phyloP scores from a whole-genome alignment of 1,140 invertebrate species.

The Calephelis nemesis region DNA sequence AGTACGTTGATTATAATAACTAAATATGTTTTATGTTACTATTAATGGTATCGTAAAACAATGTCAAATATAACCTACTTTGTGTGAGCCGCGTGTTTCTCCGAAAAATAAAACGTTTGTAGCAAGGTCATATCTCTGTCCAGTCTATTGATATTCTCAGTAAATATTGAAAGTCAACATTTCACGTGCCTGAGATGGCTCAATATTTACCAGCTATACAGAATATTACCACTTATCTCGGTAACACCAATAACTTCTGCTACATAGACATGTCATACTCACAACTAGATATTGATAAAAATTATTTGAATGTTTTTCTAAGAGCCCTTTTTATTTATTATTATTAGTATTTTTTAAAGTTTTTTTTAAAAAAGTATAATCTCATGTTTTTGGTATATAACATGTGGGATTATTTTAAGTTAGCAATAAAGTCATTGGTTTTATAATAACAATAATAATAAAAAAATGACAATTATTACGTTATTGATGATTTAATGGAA shows the following conservation, averaged over 20 bases:
- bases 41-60: slow-evolving; percentile 11
- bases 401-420: too few species aligned
- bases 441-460: too few species aligned
- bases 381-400: too few species aligned
- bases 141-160: slow-evolving; percentile 64
- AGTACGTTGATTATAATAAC: slow-evolving; percentile 4
- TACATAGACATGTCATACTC: neutral
- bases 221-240: slow-evolving; percentile 75
- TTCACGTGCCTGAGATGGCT: slow-evolving; percentile 63
- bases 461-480: too few species aligned
- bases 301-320: too few species aligned
- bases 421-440: too few species aligned
- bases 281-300: neutral
- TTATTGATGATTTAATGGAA: too few species aligned
- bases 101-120: slow-evolving; percentile 28
- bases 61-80: slow-evolving; percentile 17
- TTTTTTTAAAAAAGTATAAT: too few species aligned
- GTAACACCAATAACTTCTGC: slow-evolving; percentile 51
- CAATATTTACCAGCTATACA: slow-evolving; percentile 73
- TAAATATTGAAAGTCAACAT: slow-evolving; percentile 73
- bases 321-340: too few species aligned
- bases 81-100: slow-evolving; percentile 25
- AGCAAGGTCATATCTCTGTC: slow-evolving; percentile 37
- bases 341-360: too few species aligned
- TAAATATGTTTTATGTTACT: slow-evolving; percentile 1